Evolutionary conservation across 2,113 vertebrate genomes (phyloP), one percentile per base, ranked within the genome.

Genomic region (Siniperca chuatsi): DNA sequence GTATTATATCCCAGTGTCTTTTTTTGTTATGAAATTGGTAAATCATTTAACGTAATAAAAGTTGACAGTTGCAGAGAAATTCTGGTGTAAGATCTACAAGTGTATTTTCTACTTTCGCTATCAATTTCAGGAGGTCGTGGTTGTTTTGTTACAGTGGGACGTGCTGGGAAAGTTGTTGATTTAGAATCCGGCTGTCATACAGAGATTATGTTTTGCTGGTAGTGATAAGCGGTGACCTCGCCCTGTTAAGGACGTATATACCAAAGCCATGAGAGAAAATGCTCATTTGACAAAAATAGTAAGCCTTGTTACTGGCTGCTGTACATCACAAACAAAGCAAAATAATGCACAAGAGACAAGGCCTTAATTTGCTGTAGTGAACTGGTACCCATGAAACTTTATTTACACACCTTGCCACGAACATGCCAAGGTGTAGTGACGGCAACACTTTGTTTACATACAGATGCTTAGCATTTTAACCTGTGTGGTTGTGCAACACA

Each of bases 211-310:
- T 37, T 20, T 25, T 57, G 62, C 62, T 70, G 66, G 44, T 35
- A 42, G 23, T 55, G 87, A 89, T 89, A 73, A 85, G 77, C 12
- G 3, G 8, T 0, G 77, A 87, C 87, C 29, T 75, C 46, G 4
- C 52, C 77, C 52, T 12, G 62, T 3, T 13, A 29, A 80, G 66
- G 74, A 69, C 15, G 4, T 13, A 10, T 23, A 29, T 2, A 3
- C 60, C 71, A 48, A 71, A 76, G 35, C 25, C 54, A 5, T 62
- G 44, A 66, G 64, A 84, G 35, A 75, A 83, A 86, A 58, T 23
- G 18, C 16, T 37, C 8, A 29, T 42, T 44, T 33, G 64, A 67
- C 9, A 40, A 18, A 54, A 29, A 58, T 6, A 35, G 18, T 33
- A 44, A n/a, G 42, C 5, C 29, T 4, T 25, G 55, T 55, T 40